Percentiles rank a stretch among this genome's conserved stretches.
Conservation (phyloP, 2,113 vertebrate genomes). For the Capra hircus region DNA sequence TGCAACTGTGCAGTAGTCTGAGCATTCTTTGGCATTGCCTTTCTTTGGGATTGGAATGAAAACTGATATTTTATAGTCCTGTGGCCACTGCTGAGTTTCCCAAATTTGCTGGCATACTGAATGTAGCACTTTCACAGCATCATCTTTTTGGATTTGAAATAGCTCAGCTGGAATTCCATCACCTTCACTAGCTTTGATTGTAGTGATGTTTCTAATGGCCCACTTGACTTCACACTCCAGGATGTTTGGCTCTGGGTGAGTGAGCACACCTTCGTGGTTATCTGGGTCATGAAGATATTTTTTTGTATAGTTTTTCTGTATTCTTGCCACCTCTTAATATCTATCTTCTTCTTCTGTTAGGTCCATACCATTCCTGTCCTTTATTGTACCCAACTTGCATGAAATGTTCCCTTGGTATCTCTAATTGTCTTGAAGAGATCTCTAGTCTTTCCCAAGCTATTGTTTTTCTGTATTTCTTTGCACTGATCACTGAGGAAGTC, state of each 20-base stretch:
- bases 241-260: neutral
- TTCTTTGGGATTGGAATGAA: neutral
- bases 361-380: neutral
- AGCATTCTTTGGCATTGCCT: neutral
- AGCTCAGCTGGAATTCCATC: neutral
- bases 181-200: neutral
- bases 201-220: neutral
- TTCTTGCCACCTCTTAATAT: neutral
- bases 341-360: neutral
- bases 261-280: neutral
- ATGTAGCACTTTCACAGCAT: neutral
- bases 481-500: neutral
- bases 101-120: neutral
- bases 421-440: neutral
- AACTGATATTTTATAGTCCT: neutral
- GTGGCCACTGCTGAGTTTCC: neutral
- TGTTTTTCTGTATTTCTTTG: neutral
- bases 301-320: neutral
- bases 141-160: neutral
- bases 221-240: neutral
- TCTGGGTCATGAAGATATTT: neutral
- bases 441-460: neutral
- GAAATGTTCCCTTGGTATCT: neutral
- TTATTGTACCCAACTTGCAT: neutral
- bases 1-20: neutral